Evolutionary conservation across 1,140 invertebrate species (phyloP), one percentile per base, ranked within the genome.

Genomic region (Anastatus disparis): DNA sequence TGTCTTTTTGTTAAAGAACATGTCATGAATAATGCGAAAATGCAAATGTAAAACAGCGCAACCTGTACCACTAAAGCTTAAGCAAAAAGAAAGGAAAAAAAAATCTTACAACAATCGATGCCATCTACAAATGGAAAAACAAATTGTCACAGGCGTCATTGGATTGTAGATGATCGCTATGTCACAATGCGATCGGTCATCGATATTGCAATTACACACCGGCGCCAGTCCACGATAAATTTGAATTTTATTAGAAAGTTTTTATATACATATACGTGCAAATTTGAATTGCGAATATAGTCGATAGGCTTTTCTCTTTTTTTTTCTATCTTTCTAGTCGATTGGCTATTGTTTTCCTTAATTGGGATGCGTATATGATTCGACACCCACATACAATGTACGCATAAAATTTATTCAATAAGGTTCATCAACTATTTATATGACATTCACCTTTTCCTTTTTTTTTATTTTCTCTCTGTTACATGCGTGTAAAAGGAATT

Each of bases 241-340:
- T 66, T 35, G 65, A 67, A 59, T 58, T 59, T 53, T 26, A 59
- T 67, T 58, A 55, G 31, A 65, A 55, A 65, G 38, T 13, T 38
- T 15, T 20, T 31, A 20, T 20, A 27, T 8, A 3, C 24, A n/a
- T n/a, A n/a, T n/a, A n/a, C 38, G 24, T 29, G 48, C 29, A n/a
- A 56, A 59, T 59, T 59, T 59, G 56, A 59, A 59, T 59, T 59
- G 31, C 56, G 24, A 59, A 59, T 59, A 15, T 46, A 46, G 42
- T 15, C 31, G 38, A 38, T 29, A n/a, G 15, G 7, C 53, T 56
- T 38, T 35, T 56, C 53, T 31, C 35, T 38, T 1, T 38, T 20
- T 13, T 46, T 46, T 46, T 46, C n/a, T 46, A n/a, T n/a, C 20
- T 35, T 56, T 3, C n/a, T 6, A n/a, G 17, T 8, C 20, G 55